Base-by-base conservation (phyloP, 2,888 invertebrate genomes). In the Dicyrtoma fusca region DNA sequence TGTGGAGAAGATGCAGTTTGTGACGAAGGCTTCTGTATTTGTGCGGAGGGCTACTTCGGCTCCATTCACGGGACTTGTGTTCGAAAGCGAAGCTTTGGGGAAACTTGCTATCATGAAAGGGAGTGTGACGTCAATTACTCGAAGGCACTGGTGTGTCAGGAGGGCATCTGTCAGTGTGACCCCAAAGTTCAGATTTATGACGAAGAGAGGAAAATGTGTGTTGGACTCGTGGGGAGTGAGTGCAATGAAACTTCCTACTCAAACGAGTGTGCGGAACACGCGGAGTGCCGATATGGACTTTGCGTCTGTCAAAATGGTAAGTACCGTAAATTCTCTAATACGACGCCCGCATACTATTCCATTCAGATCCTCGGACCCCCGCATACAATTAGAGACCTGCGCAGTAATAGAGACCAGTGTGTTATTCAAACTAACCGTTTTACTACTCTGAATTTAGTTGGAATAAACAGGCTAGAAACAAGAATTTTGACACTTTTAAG, bases 221-320 rank as follows among this genome's bases (percentile, higher is more conserved):
- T 78, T 11, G 74, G 74, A 6, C 42, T 75, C 1, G 80, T 78
- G 1, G 80, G 76, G 34, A 71, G 74, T 13, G 76, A 77, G 3
- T 80, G 80, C 55, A 74, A 77, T 21, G 71, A 74, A 11, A 45
- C 64, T 4, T 63, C 59, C 14, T 71, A 68, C 19, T 57, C 69
- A 8, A 77, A 77, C 21, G 75, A 76, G 21, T 80, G 80, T 57
- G 75, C 74, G 0, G 63, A 72, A 14, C 72, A 77, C 59, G 80
- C 76, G 1, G 70, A 72, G 44, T 80, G 80, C 61, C 42, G 59
- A 11, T 17, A 68, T 44, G 76, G 76, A 14, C 64, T 68, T 21
- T 80, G 80, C 71, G 63, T 49, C 11, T 79, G 77, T 70, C 69
- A 70, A 53, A 64, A 53, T 19, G 75, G 75, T 45, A 51, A 47